These are phyloP conservation scores for Pelecanoides urinatrix DNA, from an alignment of 2,113 vertebrate genomes.

Conservation along the genomic window DNA sequence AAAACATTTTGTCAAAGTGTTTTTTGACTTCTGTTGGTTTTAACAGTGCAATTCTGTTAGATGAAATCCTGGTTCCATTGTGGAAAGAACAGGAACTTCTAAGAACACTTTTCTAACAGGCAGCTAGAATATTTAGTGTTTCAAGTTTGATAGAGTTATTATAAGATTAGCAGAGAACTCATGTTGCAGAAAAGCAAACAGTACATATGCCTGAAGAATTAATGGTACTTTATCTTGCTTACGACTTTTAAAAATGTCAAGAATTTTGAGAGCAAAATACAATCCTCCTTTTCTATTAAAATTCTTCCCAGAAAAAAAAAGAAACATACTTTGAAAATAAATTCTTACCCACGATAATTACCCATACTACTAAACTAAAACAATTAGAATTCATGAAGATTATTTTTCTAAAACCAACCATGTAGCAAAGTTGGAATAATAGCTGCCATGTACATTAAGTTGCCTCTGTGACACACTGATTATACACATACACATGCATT, in stretches of 20 bases:
- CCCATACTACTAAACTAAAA: not conserved
- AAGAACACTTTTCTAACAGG: not conserved
- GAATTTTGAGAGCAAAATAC: not conserved
- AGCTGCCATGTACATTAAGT: not conserved
- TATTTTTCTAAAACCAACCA: not conserved
- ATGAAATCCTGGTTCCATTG: not conserved
- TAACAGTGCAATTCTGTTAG: not conserved
- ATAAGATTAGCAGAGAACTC: not conserved
- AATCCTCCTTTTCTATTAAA: not conserved
- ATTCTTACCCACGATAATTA: not conserved
- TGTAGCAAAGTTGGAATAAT: not conserved
- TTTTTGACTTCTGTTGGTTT: not conserved
- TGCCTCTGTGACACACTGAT: not conserved
- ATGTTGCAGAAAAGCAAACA: not conserved
- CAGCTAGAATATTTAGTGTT: not conserved
- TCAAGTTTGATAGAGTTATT: not conserved
- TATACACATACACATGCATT: not conserved
- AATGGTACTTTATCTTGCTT: not conserved
- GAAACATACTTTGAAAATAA: not conserved
- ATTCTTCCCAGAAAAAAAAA: not conserved
- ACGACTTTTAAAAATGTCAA: not conserved
- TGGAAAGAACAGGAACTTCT: not conserved
- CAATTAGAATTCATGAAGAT: not conserved
- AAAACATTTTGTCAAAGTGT: not conserved
- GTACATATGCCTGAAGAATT: not conserved